These are phyloP conservation scores for Hipposideros armiger DNA, from an alignment of 2,113 vertebrate genomes.

Conservation along the genomic window DNA sequence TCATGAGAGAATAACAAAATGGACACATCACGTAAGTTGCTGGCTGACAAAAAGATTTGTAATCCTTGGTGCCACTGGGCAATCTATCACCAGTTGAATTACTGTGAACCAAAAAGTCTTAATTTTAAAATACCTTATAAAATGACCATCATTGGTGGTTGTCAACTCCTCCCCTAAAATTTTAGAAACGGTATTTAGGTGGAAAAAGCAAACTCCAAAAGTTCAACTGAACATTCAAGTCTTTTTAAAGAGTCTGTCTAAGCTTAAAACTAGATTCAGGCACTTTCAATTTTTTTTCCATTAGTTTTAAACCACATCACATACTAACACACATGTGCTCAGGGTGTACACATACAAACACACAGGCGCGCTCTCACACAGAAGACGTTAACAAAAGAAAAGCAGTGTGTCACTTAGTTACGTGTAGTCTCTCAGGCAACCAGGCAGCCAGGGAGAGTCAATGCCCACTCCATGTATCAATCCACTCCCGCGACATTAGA, in stretches of 20 bases:
- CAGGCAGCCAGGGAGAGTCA: conserved; percentile 91
- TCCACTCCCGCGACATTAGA: conserved; percentile 85
- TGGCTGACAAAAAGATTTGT: conserved; percentile 74
- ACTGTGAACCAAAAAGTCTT: conserved; percentile 74
- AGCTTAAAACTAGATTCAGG: conserved; percentile 97
- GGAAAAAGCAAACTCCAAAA: conserved; percentile 94
- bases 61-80: conserved; percentile 76
- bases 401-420: conserved; percentile 87
- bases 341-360: conserved; percentile 77
- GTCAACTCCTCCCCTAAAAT: conserved; percentile 75
- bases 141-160: conserved; percentile 81
- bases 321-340: conserved; percentile 84
- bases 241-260: conserved; percentile 94
- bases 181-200: conserved; percentile 88
- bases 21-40: conserved; percentile 67
- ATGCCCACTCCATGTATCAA: conserved; percentile 76
- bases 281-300: conserved; percentile 96
- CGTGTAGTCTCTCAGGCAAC: conserved; percentile 86
- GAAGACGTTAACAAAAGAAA: conserved; percentile 77
- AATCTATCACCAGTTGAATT: conserved; percentile 55
- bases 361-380: conserved; percentile 39
- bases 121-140: conserved; percentile 79
- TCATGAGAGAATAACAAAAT: conserved; percentile 72
- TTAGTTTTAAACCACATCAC: conserved; percentile 91
- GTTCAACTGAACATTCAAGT: conserved; percentile 98